Conservation (phyloP, 2,113 vertebrate species). For the Tor tambroides region DNA sequence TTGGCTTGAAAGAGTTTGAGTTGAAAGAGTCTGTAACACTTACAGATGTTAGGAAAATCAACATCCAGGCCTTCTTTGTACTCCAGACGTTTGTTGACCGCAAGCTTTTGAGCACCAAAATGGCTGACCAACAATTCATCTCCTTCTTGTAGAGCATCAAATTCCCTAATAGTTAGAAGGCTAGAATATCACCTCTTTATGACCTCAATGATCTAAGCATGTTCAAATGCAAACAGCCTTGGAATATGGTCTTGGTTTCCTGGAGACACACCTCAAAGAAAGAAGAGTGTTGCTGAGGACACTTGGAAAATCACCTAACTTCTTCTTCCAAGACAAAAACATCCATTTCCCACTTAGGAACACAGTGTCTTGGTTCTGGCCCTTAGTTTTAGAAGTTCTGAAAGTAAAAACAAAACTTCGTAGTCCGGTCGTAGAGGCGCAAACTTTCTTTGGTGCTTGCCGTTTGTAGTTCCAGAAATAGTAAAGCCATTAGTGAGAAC, state of each 20-base stretch:
- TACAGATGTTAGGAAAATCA: constrained; percentile 11
- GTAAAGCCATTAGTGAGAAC: neutral
- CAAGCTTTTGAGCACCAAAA: neutral
- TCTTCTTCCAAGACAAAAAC: neutral
- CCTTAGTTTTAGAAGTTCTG: neutral
- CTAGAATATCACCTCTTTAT: neutral
- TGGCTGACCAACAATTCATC: too few species aligned
- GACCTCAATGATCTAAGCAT: neutral
- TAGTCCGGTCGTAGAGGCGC: constrained; percentile 14
- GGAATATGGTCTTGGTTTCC: neutral
- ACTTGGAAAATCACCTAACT: constrained; percentile 14
- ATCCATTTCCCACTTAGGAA: neutral
- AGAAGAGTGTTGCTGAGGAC: neutral
- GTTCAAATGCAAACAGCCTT: neutral
- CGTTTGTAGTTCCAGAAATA: constrained; percentile 27
- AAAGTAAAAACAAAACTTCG: constrained; percentile 40
- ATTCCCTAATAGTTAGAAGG: neutral
- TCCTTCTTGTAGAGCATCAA: neutral
- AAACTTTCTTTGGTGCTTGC: constrained; percentile 39
- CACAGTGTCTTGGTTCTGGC: neutral
- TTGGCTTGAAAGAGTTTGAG: neutral
- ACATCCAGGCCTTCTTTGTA: constrained; percentile 35
- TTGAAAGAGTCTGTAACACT: too few species aligned
- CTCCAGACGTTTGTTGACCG: constrained; percentile 6
- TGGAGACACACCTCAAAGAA: neutral